Percentiles rank a stretch among this genome's conserved stretches.
Evolutionary conservation across 92 coral and sea anemone genomes (phyloP).

Genomic region (Porites lobata): DNA sequence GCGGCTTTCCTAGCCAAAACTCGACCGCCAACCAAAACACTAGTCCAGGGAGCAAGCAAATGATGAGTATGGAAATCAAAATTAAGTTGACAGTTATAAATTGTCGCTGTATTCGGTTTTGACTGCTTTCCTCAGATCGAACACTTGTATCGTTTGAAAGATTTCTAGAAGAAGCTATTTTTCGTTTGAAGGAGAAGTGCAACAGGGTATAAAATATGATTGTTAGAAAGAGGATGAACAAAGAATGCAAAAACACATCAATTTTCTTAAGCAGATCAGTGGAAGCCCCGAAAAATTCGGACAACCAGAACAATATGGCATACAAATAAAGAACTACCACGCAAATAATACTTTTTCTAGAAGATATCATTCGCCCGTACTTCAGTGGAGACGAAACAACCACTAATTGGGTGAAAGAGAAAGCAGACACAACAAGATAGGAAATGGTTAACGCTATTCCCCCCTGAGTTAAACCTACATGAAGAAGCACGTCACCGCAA

Average conservation of each 20-base stretch:
- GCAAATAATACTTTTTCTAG: not conserved
- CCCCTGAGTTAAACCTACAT: not conserved
- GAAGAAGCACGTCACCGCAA: not conserved
- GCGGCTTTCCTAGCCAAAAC: not conserved
- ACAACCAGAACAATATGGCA: slow-evolving; percentile 1
- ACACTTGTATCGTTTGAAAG: not conserved
- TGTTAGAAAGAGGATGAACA: not conserved
- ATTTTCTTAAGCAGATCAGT: slow-evolving; percentile 11
- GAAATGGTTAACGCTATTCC: slow-evolving; percentile 28
- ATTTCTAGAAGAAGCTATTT: slow-evolving; percentile 20
- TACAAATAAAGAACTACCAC: slow-evolving; percentile 10
- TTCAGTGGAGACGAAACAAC: slow-evolving; percentile 43
- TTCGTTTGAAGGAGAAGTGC: slow-evolving; percentile 23
- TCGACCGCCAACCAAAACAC: not conserved
- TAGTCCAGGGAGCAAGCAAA: slow-evolving; percentile 40
- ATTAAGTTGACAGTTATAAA: slow-evolving; percentile 26
- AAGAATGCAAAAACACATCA: slow-evolving; percentile 19
- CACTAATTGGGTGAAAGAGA: slow-evolving; percentile 33
- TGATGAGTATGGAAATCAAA: slow-evolving; percentile 3
- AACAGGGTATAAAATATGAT: not conserved
- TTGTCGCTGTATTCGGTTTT: not conserved
- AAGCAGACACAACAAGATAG: slow-evolving; percentile 30
- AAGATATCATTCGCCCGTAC: slow-evolving; percentile 38
- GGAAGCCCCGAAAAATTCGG: not conserved
- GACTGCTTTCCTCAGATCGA: not conserved